Conservation (phyloP, 2,113 vertebrate genomes). For the Lepus europaeus region DNA sequence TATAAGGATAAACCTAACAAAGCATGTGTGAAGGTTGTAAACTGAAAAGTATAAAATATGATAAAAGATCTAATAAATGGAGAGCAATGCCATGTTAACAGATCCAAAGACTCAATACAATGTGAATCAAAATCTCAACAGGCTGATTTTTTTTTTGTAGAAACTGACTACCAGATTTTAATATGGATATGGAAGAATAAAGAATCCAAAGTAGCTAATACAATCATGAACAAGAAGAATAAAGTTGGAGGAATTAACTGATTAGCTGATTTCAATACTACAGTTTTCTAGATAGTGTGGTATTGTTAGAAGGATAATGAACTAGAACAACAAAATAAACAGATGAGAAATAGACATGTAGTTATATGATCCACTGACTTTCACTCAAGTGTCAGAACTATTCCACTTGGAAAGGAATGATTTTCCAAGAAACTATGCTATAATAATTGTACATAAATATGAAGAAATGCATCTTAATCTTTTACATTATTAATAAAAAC, state of each 20-base stretch:
- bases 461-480: not conserved
- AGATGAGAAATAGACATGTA: not conserved
- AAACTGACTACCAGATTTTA: not conserved
- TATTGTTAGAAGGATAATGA: not conserved
- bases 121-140: not conserved
- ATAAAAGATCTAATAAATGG: not conserved
- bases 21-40: not conserved
- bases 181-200: not conserved
- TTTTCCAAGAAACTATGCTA: not conserved
- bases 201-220: not conserved
- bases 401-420: not conserved
- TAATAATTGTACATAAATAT: not conserved
- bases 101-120: not conserved
- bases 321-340: not conserved
- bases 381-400: not conserved
- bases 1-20: slow-evolving; percentile 33
- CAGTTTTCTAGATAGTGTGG: rapidly evolving
- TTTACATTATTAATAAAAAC: not conserved
- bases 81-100: not conserved
- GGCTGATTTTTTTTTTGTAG: not conserved
- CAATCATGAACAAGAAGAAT: not conserved
- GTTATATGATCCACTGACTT: not conserved
- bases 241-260: not conserved
- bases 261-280: not conserved
- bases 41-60: not conserved